Percentiles rank a stretch among this genome's conserved stretches.
Conservation (phyloP, 2,113 vertebrate species). For the Thryonomys swinderianus region DNA sequence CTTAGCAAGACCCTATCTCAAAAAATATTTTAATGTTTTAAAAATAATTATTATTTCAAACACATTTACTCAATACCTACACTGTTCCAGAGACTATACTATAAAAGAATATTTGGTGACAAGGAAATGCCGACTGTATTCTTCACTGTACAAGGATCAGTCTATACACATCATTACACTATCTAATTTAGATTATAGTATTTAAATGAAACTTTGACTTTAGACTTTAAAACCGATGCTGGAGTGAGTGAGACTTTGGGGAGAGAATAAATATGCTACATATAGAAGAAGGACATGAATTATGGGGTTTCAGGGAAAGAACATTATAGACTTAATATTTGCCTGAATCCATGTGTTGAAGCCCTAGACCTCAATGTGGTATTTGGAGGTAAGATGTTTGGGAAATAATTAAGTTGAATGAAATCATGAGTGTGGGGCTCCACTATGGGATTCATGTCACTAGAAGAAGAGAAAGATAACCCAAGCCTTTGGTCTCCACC, state of each 20-base stretch:
- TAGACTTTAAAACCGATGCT: slow-evolving; percentile 8
- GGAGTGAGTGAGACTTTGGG: not conserved
- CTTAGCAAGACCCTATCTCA: not conserved
- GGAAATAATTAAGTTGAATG: not conserved
- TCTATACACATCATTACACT: not conserved
- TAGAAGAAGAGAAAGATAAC: not conserved
- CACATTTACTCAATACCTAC: not conserved
- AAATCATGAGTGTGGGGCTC: not conserved
- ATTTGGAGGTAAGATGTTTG: not conserved
- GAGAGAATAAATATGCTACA: not conserved
- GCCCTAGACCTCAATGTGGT: not conserved
- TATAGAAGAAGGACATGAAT: not conserved
- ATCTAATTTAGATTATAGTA: not conserved
- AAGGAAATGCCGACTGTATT: not conserved
- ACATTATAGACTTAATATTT: not conserved
- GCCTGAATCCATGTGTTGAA: not conserved
- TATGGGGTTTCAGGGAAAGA: not conserved
- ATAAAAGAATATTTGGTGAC: not conserved
- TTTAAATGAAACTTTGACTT: not conserved
- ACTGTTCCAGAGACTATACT: not conserved
- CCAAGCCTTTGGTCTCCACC: not conserved
- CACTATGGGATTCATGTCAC: not conserved
- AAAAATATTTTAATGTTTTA: not conserved
- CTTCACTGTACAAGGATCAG: not conserved
- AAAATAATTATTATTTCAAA: not conserved